phyloP scores from a whole-genome alignment of 1,140 invertebrate genomes.

The Asobara japonica region DNA sequence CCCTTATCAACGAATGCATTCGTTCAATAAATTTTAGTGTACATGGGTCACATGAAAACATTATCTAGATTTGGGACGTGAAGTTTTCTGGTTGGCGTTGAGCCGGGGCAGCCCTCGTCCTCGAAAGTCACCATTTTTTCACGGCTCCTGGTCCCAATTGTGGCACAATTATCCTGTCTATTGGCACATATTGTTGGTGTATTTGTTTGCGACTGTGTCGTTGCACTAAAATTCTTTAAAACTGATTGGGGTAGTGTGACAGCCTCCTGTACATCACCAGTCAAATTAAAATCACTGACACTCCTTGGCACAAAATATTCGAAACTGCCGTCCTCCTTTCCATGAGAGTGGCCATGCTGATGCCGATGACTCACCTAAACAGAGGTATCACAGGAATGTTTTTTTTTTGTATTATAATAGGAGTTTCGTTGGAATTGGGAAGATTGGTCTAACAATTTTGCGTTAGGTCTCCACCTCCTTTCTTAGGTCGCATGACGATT shows the following conservation, averaged over 20 bases:
- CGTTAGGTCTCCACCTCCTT: too few relatives aligned
- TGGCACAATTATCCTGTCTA: conserved; percentile 46
- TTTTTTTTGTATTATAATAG: too few relatives aligned
- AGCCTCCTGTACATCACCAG: conserved; percentile 67
- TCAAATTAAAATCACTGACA: conserved; percentile 82
- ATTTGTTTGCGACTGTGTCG: conserved; percentile 43
- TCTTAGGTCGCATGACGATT: too few relatives aligned
- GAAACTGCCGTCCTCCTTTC: conserved; percentile 70
- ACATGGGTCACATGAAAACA: conserved; percentile 72
- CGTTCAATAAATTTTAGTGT: not conserved
- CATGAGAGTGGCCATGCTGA: conserved; percentile 56
- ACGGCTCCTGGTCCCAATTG: conserved; percentile 64
- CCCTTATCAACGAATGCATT: not conserved
- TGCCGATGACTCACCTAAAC: too few relatives aligned
- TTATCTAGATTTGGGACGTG: conserved; percentile 60
- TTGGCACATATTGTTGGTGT: conserved; percentile 39
- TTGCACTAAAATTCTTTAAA: conserved; percentile 33
- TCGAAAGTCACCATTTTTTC: conserved; percentile 87
- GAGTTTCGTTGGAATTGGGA: too few relatives aligned
- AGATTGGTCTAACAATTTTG: too few relatives aligned
- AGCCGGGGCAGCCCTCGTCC: conserved; percentile 69
- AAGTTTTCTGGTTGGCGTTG: conserved; percentile 62
- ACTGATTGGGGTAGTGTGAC: conserved; percentile 63
- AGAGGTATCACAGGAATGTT: too few relatives aligned
- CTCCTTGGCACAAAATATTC: conserved; percentile 86